A percentile compares a stretch with the other conserved stretches of the same genome.
Evolutionary conservation across 2,113 vertebrate genomes (phyloP).

Genomic region (Gambusia holbrooki): DNA sequence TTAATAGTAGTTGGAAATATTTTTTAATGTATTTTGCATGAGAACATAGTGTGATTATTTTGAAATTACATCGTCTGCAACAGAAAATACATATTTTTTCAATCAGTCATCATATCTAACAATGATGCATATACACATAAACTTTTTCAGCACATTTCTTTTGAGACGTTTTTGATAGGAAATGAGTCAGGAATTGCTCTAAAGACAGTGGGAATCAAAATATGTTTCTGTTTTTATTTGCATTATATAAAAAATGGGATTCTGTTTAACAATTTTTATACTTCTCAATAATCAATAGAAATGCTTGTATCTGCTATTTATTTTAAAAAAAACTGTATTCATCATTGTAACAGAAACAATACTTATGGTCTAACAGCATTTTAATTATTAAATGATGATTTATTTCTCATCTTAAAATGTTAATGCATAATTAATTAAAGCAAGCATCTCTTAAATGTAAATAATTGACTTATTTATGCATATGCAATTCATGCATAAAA

Average conservation of each 20-base stretch:
- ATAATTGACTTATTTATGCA: not conserved
- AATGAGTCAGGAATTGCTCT: not conserved
- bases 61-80: no score
- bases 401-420: not conserved
- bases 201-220: not conserved
- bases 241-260: not conserved
- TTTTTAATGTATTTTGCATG: no score
- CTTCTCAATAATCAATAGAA: not conserved
- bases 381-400: not conserved
- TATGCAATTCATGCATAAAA: not conserved
- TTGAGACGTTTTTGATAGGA: not conserved
- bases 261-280: not conserved
- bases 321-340: not conserved
- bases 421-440: not conserved
- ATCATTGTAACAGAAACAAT: not conserved
- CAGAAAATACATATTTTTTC: no score
- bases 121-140: not conserved
- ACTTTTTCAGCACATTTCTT: not conserved
- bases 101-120: no score
- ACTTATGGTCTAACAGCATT: not conserved
- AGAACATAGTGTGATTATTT: no score
- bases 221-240: not conserved
- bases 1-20: no score
- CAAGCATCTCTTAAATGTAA: not conserved
- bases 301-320: not conserved